A percentile compares a stretch with the other conserved stretches of the same genome.
Conservation (phyloP, 2,888 invertebrate species). For the Drosophila maculinotata region DNA sequence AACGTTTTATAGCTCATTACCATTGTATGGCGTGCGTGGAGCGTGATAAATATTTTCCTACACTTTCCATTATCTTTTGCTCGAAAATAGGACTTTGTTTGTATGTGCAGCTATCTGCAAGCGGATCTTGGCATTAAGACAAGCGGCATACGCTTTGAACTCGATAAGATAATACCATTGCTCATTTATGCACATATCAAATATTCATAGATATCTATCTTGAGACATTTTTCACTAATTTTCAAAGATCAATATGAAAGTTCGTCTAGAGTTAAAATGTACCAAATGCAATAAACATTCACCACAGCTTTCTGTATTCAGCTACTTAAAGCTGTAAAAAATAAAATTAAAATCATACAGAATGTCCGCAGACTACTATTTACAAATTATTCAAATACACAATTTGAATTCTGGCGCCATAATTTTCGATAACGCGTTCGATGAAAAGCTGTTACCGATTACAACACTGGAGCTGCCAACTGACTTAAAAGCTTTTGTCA, state of each 20-base stretch:
- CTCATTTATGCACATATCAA: constrained; percentile 36
- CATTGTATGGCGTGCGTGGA: constrained; percentile 75
- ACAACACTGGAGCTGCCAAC: constrained; percentile 34
- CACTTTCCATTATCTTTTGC: constrained; percentile 58
- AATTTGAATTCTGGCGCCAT: constrained; percentile 4
- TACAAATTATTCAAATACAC: too few species aligned
- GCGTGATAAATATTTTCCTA: constrained; percentile 81
- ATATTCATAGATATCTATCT: neutral
- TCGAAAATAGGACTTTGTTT: constrained; percentile 22
- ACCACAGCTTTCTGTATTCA: too few species aligned
- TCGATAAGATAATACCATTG: constrained; percentile 20
- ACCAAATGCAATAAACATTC: too few species aligned
- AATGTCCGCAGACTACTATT: too few species aligned
- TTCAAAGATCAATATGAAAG: too few species aligned
- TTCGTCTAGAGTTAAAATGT: too few species aligned
- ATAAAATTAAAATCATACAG: too few species aligned
- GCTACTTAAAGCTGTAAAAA: too few species aligned
- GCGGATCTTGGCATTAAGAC: constrained; percentile 35
- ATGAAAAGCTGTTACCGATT: constrained; percentile 7
- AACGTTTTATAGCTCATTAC: constrained; percentile 78
- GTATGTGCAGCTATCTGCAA: constrained; percentile 24
- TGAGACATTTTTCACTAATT: neutral
- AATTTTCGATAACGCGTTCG: neutral
- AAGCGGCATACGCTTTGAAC: constrained; percentile 50
- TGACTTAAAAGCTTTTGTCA: constrained; percentile 16